Conservation (phyloP, 2,888 invertebrate species). For the Aphodius sticticus region DNA sequence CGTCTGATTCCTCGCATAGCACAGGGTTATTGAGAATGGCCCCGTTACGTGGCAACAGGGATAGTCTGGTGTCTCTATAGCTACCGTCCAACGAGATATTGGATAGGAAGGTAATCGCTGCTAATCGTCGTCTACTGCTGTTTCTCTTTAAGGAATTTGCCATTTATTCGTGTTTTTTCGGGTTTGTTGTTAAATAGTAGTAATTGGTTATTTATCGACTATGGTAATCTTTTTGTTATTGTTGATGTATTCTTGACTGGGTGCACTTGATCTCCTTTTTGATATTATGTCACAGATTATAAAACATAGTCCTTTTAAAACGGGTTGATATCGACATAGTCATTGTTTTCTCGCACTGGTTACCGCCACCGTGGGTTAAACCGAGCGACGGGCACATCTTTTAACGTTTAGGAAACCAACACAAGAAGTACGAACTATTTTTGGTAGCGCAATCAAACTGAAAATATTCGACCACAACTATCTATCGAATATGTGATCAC, state of each 20-base stretch:
- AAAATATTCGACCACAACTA: constrained; percentile 12
- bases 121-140: constrained; percentile 84
- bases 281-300: constrained; percentile 38
- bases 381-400: constrained; percentile 30
- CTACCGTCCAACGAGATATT: constrained; percentile 95
- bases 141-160: constrained; percentile 65
- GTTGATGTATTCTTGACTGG: constrained; percentile 16
- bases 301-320: constrained; percentile 37
- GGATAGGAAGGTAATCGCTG: constrained; percentile 92
- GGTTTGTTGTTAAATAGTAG: background rate
- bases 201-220: background rate
- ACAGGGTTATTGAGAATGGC: constrained; percentile 51
- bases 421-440: constrained; percentile 32
- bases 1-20: constrained; percentile 56
- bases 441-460: constrained; percentile 10
- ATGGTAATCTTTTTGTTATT: background rate
- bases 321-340: constrained; percentile 34
- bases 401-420: constrained; percentile 25
- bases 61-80: constrained; percentile 75
- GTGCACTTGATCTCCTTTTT: constrained; percentile 24
- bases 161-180: constrained; percentile 53
- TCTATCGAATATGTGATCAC: background rate
- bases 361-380: constrained; percentile 25
- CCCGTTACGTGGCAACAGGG: constrained; percentile 59
- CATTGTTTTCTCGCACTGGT: constrained; percentile 27